Percentiles rank a stretch among this genome's conserved stretches.
Conservation (phyloP, 2,888 invertebrate species). For the Horisme vitalbata region DNA sequence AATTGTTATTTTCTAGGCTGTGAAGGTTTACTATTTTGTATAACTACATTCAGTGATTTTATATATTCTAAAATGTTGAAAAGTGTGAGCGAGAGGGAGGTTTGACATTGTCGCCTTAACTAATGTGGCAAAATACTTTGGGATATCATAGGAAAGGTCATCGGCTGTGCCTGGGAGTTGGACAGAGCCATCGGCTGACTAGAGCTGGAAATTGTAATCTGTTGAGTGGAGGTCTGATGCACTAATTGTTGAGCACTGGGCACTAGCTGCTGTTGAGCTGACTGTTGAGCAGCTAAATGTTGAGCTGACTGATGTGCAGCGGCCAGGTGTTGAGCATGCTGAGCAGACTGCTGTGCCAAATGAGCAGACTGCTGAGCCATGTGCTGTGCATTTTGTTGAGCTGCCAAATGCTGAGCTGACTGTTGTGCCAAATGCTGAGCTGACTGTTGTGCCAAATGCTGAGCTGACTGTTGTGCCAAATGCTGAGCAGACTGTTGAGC, state of each 20-base stretch:
- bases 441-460: conserved; percentile 54
- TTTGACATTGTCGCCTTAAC: too few relatives aligned
- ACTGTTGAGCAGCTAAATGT: conserved; percentile 62
- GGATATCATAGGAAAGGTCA: conserved; percentile 77
- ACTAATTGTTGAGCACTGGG: conserved; percentile 69
- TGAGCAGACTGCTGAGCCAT: conserved; percentile 34
- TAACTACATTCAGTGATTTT: too few relatives aligned
- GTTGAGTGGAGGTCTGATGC: conserved; percentile 75
- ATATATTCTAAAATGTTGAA: too few relatives aligned
- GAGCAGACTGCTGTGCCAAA: conserved; percentile 55
- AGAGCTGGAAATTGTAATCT: conserved; percentile 75
- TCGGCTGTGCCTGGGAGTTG: conserved; percentile 73
- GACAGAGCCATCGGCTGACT: conserved; percentile 75
- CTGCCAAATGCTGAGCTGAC: conserved; percentile 62
- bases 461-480: conserved; percentile 55
- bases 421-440: conserved; percentile 55
- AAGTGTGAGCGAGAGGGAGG: too few relatives aligned
- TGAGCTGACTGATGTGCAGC: conserved; percentile 54
- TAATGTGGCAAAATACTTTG: conserved; percentile 76
- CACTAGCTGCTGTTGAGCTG: conserved; percentile 70
- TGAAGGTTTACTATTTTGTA: too few relatives aligned
- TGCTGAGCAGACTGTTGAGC: conserved; percentile 61
- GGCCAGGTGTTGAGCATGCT: conserved; percentile 56
- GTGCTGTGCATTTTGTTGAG: conserved; percentile 55
- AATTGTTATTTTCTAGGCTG: too few relatives aligned